Percentiles rank a stretch among this genome's conserved stretches.
phyloP scores from a whole-genome alignment of 2,888 invertebrate genomes.

The Thecophora atra region DNA sequence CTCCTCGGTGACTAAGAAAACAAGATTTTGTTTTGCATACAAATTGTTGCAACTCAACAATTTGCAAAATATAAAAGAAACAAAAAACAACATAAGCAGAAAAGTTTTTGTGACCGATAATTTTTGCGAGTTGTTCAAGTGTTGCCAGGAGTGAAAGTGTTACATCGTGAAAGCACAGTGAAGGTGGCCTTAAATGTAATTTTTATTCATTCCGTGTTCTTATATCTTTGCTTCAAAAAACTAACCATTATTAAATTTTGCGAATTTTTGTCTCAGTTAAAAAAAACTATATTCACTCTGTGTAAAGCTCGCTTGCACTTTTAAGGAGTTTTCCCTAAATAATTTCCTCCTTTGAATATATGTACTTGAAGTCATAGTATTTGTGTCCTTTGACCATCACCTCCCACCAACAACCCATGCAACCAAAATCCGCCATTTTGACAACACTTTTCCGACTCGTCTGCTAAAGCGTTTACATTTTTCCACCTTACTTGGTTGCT shows the following conservation, averaged over 20 bases:
- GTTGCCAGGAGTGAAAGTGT: slow-evolving; percentile 32
- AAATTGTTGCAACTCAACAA: slow-evolving; percentile 24
- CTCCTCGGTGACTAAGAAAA: slow-evolving; percentile 18
- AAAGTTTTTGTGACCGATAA: slow-evolving; percentile 23
- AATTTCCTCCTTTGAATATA: too few species aligned
- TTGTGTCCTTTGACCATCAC: neutral
- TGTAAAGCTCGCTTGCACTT: too few species aligned
- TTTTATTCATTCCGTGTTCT: neutral
- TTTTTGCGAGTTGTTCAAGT: slow-evolving; percentile 27
- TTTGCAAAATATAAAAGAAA: slow-evolving; percentile 8
- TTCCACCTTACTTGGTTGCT: slow-evolving; percentile 21
- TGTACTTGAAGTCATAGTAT: too few species aligned
- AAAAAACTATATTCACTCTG: too few species aligned
- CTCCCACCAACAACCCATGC: neutral
- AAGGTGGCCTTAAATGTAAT: neutral
- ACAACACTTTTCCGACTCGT: slow-evolving; percentile 25
- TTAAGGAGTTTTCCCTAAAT: too few species aligned
- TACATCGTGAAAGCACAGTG: neutral
- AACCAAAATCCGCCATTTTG: slow-evolving; percentile 25
- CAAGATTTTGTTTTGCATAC: slow-evolving; percentile 17
- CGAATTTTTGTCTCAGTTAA: too few species aligned
- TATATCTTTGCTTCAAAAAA: too few species aligned
- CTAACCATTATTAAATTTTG: too few species aligned
- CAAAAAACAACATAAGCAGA: slow-evolving; percentile 7
- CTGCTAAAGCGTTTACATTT: neutral